These are phyloP conservation scores for Gadus macrocephalus DNA, from an alignment of 2,113 vertebrate species.

Conservation along the genomic window DNA sequence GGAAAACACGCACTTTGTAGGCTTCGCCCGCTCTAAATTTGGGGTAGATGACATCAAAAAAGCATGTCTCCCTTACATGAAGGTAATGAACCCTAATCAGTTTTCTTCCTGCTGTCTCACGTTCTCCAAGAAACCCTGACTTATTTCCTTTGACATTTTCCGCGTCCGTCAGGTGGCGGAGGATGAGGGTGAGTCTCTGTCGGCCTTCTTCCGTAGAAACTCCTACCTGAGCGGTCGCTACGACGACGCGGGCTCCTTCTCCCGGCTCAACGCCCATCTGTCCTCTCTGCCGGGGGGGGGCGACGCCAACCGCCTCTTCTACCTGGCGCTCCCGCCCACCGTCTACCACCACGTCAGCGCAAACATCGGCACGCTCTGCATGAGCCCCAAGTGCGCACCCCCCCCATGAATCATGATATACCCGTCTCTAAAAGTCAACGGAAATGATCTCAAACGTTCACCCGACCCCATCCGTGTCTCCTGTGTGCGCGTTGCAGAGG, in stretches of 20 bases:
- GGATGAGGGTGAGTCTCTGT: constrained; percentile 45
- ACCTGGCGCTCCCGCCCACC: constrained; percentile 72
- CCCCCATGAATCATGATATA: not conserved
- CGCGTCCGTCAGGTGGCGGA: constrained; percentile 40
- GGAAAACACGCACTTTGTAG: constrained; percentile 78
- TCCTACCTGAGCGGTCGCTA: constrained; percentile 62
- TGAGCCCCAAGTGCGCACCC: constrained; percentile 71
- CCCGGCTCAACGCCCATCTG: constrained; percentile 56
- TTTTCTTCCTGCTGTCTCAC: constrained; percentile 1
- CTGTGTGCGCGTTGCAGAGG: constrained; percentile 62
- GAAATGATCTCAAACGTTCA: not conserved
- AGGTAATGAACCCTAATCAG: constrained; percentile 59
- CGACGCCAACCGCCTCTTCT: constrained; percentile 81
- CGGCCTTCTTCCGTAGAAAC: constrained; percentile 60
- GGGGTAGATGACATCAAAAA: constrained; percentile 75
- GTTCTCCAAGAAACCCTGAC: not conserved
- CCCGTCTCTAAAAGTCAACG: no score
- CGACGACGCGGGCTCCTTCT: constrained; percentile 50
- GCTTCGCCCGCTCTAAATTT: constrained; percentile 81
- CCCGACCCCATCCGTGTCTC: constrained; percentile 22
- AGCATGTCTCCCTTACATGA: constrained; percentile 79
- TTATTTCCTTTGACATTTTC: not conserved
- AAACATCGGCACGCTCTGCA: constrained; percentile 67
- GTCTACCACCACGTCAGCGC: constrained; percentile 55
- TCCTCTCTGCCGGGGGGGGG: constrained; percentile 52